Evolutionary conservation across 2,888 invertebrate genomes (phyloP), one percentile per base, ranked within the genome.

Genomic region (Hydroisotoma schaefferi): DNA sequence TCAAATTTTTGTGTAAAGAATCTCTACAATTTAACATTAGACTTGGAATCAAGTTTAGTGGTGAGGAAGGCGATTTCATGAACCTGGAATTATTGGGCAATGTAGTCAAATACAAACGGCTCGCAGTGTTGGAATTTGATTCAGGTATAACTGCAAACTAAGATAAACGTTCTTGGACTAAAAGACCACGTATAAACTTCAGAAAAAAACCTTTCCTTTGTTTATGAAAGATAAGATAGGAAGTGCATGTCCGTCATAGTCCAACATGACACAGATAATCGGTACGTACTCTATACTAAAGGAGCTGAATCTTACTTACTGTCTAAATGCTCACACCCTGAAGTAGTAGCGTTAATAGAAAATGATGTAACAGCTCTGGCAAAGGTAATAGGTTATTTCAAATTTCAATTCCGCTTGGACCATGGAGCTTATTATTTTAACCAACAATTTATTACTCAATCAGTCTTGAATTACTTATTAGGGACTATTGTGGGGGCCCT

Each of bases 161-260:
- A 8, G 18, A 26, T 52, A 52, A 15, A 10, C 8, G 28, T 52
- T 52, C 20, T 20, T 22, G 8, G 20, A 23, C 8, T 48, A 8
- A 20, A 48, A 22, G 10, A 6, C 23, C 6, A 26, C 20, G n/a
- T 18, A 12, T 5, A 27, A 25, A 26, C n/a, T 28, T 28, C 6
- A 28, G 28, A 43, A 43, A 43, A n/a, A n/a, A 15, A 18, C 10
- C 15, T 33, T 10, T 33, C 8, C 15, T 53, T 49, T 46, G 67
- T 66, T 25, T 70, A n/a, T n/a, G n/a, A n/a, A n/a, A n/a, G n/a
- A n/a, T n/a, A n/a, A 78, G 89, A 89, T 74, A 83, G 94, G 28
- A 93, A 92, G 76, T 80, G 93, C 55, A 94, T 94, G 94, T 93
- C 93, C n/a, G 86, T 93, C 55, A 86, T 94, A 63, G 81, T 94